These are phyloP conservation scores for Lepetodrilus schrolli DNA, from an alignment of 2,888 invertebrate species.

Conservation along the genomic window DNA sequence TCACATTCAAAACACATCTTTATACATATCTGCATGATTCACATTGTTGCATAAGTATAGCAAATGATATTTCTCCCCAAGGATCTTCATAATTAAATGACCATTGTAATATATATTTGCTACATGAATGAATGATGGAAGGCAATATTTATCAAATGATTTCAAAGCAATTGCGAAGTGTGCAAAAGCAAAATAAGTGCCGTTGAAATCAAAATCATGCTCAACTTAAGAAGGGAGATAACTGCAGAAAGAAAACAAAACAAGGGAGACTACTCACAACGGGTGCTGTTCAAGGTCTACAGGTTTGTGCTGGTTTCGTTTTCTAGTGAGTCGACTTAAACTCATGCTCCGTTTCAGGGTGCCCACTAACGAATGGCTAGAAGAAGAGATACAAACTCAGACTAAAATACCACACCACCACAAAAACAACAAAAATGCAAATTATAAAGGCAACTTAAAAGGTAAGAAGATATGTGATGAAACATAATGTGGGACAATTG, in stretches of 20 bases:
- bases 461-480: too few relatives aligned
- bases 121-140: too few relatives aligned
- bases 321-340: slow-evolving; percentile 65
- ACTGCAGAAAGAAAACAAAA: not conserved
- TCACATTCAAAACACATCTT: not conserved
- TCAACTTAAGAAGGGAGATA: not conserved
- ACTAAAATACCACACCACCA: slow-evolving; percentile 19
- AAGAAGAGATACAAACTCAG: slow-evolving; percentile 41
- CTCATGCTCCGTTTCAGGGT: slow-evolving; percentile 71
- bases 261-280: slow-evolving; percentile 50
- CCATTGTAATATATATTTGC: too few relatives aligned
- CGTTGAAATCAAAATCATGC: not conserved
- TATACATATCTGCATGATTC: not conserved
- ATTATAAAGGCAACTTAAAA: too few relatives aligned
- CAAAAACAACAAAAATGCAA: too few relatives aligned
- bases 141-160: not conserved
- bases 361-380: slow-evolving; percentile 63
- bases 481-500: too few relatives aligned
- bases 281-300: slow-evolving; percentile 34
- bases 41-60: too few relatives aligned
- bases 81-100: too few relatives aligned
- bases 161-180: not conserved
- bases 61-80: too few relatives aligned
- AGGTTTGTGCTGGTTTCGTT: slow-evolving; percentile 23
- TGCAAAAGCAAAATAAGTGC: not conserved